Percentiles rank a stretch among this genome's conserved stretches.
These are phyloP conservation scores for Phylloscopus trochilus DNA, from an alignment of 2,113 vertebrate genomes.

Conservation along the genomic window DNA sequence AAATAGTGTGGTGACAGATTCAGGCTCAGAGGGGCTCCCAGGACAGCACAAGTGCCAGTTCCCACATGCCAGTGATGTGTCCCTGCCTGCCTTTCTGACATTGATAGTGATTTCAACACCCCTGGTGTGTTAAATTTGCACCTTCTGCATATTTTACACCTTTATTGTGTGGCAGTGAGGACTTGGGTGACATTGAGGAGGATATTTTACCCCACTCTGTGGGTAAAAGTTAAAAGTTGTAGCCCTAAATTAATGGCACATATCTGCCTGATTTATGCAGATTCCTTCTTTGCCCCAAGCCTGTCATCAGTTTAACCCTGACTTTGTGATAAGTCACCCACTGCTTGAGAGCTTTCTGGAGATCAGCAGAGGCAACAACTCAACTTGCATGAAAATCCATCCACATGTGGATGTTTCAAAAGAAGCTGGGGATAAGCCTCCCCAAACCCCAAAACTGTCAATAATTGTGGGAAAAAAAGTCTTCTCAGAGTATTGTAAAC, in stretches of 20 bases:
- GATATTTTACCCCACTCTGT: background rate
- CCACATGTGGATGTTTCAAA: background rate
- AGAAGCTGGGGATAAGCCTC: background rate
- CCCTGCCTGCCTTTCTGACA: background rate
- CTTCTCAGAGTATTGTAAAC: background rate
- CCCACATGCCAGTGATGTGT: background rate
- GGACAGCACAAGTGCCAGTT: accelerated
- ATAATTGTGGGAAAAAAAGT: background rate
- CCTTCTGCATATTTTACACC: background rate
- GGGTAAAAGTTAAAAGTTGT: background rate
- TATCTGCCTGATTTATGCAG: background rate
- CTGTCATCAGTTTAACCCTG: background rate
- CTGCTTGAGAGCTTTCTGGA: background rate
- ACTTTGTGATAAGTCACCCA: background rate
- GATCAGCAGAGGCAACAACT: background rate
- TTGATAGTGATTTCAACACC: background rate
- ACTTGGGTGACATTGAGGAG: background rate
- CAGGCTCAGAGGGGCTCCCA: background rate
- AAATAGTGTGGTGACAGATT: background rate
- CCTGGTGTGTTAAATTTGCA: background rate
- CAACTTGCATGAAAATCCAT: background rate
- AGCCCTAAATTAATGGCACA: background rate
- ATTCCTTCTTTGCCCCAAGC: background rate
- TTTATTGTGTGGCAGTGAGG: background rate
- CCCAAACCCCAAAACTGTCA: background rate